Evolutionary conservation across 2,797 vertebrate species (phyloP).

Genomic region (Falco peregrinus): DNA sequence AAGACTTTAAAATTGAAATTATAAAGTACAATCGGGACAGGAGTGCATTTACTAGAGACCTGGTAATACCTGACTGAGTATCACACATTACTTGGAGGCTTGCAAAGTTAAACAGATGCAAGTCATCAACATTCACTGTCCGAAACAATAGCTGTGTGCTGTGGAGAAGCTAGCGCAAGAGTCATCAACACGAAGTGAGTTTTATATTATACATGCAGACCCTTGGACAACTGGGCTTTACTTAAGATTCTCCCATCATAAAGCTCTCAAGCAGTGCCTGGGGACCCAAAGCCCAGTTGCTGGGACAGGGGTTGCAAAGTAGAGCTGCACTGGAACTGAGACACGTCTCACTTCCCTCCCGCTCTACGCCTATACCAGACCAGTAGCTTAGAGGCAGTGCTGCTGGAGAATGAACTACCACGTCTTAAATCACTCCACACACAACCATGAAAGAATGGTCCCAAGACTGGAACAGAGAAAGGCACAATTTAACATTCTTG

Average conservation of each 20-base stretch:
- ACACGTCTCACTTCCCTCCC: rapidly evolving
- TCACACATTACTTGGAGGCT: not conserved
- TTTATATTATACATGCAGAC: not conserved
- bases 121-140: not conserved
- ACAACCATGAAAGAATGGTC: not conserved
- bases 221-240: not conserved
- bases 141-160: not conserved
- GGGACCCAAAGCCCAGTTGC: not conserved
- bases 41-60: not conserved
- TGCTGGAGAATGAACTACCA: not conserved
- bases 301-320: not conserved
- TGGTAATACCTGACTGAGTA: not conserved
- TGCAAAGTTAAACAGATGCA: not conserved
- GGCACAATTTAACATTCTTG: not conserved
- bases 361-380: not conserved
- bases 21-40: not conserved
- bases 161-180: not conserved
- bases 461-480: not conserved
- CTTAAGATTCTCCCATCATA: not conserved
- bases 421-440: not conserved
- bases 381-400: not conserved
- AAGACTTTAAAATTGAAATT: not conserved
- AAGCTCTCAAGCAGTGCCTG: not conserved
- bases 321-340: not conserved
- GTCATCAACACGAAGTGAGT: not conserved